Conservation (phyloP, 53 echinoderm and acorn worm species). For the Hippasteria phrygiana region DNA sequence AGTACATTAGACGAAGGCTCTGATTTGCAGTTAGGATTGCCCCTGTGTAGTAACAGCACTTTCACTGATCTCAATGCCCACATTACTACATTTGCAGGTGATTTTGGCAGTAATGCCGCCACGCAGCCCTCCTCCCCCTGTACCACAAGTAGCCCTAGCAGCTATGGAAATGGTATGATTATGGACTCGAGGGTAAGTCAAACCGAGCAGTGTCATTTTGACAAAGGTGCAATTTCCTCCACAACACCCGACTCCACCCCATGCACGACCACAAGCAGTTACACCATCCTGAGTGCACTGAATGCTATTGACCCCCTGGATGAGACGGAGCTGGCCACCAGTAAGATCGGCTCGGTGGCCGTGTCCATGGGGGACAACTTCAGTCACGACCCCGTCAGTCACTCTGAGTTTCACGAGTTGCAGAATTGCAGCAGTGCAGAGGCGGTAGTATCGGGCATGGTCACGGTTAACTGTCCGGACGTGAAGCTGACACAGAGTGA, state of each 20-base stretch:
- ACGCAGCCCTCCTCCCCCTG: background rate
- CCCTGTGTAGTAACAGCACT: constrained; percentile 42
- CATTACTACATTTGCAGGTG: constrained; percentile 51
- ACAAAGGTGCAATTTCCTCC: constrained; percentile 48
- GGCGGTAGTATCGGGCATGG: constrained; percentile 50
- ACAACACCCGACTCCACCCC: constrained; percentile 52
- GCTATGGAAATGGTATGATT: constrained; percentile 31
- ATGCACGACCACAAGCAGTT: constrained; percentile 71
- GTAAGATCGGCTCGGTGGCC: constrained; percentile 82
- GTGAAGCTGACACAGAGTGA: constrained; percentile 23
- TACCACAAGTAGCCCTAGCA: constrained; percentile 11
- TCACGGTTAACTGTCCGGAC: constrained; percentile 32
- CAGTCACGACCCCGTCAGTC: constrained; percentile 11
- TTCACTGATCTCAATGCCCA: constrained; percentile 58
- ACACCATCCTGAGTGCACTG: constrained; percentile 79
- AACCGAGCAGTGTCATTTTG: constrained; percentile 22
- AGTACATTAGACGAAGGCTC: constrained; percentile 47
- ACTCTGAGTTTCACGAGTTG: constrained; percentile 32
- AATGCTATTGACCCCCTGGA: constrained; percentile 82
- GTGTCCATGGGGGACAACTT: constrained; percentile 70
- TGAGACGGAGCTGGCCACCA: constrained; percentile 89
- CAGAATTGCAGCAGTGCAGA: constrained; percentile 52
- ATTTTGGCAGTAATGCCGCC: constrained; percentile 18
- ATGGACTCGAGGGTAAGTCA: constrained; percentile 36
- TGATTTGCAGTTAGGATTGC: constrained; percentile 48